Conservation (phyloP, 2,888 invertebrate species). For the Prosapia bicincta region DNA sequence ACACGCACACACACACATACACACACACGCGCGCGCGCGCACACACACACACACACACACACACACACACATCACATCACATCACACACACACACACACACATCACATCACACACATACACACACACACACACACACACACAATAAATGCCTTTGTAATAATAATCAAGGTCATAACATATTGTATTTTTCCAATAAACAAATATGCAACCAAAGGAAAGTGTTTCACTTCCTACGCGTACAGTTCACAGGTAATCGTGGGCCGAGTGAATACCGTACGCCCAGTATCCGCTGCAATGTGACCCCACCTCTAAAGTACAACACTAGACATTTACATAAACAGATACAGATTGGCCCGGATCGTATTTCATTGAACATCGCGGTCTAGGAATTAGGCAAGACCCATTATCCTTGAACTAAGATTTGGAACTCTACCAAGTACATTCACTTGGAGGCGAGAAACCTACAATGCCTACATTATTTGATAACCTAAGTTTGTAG, state of each 20-base stretch:
- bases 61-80: neutral
- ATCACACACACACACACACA: neutral
- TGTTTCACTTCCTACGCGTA: neutral
- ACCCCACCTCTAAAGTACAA: neutral
- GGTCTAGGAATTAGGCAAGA: neutral
- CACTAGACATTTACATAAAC: neutral
- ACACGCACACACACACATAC: slow-evolving; percentile 5
- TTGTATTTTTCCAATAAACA: too few relatives aligned
- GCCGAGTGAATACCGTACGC: neutral
- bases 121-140: neutral
- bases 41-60: too few relatives aligned
- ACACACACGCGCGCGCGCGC: neutral
- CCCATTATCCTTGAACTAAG: neutral
- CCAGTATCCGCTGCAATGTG: neutral
- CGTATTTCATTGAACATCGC: neutral
- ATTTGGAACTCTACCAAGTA: neutral
- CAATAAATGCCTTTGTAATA: too few relatives aligned
- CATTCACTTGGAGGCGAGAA: neutral
- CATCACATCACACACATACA: neutral
- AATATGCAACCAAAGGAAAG: too few relatives aligned
- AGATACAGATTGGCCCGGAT: neutral
- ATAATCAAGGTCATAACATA: too few relatives aligned
- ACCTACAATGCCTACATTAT: neutral
- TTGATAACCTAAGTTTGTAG: too few relatives aligned
- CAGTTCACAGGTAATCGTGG: neutral